These are phyloP conservation scores for Drosophila fuyamai DNA, from an alignment of 1,140 invertebrate genomes.

Conservation along the genomic window DNA sequence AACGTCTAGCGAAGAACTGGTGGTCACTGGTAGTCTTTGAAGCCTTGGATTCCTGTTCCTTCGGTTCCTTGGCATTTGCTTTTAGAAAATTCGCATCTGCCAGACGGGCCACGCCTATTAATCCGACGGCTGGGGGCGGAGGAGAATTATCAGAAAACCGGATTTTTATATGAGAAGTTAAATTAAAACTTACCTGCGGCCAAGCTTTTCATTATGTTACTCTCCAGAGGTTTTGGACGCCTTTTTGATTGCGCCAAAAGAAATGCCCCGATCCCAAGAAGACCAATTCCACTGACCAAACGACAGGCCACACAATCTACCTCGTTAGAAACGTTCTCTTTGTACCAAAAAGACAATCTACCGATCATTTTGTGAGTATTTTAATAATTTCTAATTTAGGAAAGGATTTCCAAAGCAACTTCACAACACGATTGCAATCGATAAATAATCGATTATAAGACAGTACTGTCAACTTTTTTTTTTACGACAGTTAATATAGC, in stretches of 20 bases:
- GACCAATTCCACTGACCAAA: conserved; percentile 61
- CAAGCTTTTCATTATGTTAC: conserved; percentile 65
- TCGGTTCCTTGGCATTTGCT: conserved; percentile 15
- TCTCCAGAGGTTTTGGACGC: conserved; percentile 42
- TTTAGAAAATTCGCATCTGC: conserved; percentile 67
- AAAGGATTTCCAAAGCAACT: neutral
- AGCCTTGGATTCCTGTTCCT: conserved; percentile 16
- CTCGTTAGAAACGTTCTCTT: conserved; percentile 43
- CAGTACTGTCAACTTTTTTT: neutral
- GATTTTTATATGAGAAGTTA: too few species aligned
- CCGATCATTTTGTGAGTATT: conserved; percentile 58
- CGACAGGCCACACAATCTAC: conserved; percentile 63
- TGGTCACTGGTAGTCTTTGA: conserved; percentile 38
- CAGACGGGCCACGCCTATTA: conserved; percentile 61
- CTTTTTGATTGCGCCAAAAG: conserved; percentile 59
- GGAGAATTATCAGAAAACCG: neutral
- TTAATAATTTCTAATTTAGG: neutral
- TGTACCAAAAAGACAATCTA: conserved; percentile 57
- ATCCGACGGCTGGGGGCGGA: conserved; percentile 41
- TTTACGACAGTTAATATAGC: neutral
- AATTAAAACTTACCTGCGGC: conserved; percentile 45
- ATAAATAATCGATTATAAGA: neutral
- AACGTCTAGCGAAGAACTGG: conserved; percentile 58
- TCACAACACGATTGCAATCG: neutral
- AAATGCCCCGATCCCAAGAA: conserved; percentile 65